phyloP scores from a whole-genome alignment of 2,888 invertebrate species.

The Morinoia aosen region DNA sequence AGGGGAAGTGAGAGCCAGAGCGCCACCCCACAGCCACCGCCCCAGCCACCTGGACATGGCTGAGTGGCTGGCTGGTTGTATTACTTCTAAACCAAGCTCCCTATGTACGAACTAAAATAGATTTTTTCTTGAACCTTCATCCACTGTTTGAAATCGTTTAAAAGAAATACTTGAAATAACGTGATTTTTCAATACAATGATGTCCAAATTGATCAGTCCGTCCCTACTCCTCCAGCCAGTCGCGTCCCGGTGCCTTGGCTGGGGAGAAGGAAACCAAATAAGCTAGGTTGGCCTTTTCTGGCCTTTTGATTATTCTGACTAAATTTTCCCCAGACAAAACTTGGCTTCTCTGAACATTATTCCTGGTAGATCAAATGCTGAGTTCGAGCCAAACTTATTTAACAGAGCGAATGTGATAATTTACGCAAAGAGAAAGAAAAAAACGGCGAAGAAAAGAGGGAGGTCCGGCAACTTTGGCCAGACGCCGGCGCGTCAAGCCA shows the following conservation, averaged over 20 bases:
- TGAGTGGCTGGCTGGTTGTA: background rate
- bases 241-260: background rate
- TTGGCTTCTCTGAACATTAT: too few relatives aligned
- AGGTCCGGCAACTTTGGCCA: too few relatives aligned
- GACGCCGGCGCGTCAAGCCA: too few relatives aligned
- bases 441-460: too few relatives aligned
- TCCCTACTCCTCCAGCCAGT: background rate
- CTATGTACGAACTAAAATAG: background rate
- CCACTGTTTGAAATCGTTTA: background rate
- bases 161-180: background rate
- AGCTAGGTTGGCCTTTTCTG: too few relatives aligned
- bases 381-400: too few relatives aligned
- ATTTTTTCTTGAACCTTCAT: background rate
- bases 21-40: slow-evolving; percentile 24
- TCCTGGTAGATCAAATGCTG: too few relatives aligned
- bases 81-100: background rate
- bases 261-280: background rate
- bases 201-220: background rate
- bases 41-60: slow-evolving; percentile 18
- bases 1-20: background rate
- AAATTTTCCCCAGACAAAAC: too few relatives aligned
- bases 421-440: too few relatives aligned
- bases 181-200: background rate
- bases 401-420: too few relatives aligned
- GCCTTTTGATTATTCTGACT: too few relatives aligned